A percentile compares a stretch with the other conserved stretches of the same genome.
Conservation (phyloP, 1,140 invertebrate genomes). For the Ganaspis sp. region DNA sequence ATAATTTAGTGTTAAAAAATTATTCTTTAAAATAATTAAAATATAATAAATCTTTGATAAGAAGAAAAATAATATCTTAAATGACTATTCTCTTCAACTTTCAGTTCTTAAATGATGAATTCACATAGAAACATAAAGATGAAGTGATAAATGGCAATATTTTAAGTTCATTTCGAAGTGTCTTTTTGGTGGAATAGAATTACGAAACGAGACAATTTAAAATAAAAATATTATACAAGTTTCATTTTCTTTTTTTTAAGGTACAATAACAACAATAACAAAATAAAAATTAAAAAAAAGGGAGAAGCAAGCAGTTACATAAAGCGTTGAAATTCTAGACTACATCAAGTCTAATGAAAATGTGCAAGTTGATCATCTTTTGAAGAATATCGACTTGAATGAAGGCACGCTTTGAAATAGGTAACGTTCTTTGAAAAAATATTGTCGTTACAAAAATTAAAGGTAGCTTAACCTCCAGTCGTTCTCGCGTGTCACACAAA, state of each 20-base stretch:
- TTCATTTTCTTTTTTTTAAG: not conserved
- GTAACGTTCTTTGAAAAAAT: slow-evolving; percentile 52
- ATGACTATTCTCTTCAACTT: slow-evolving; percentile 50
- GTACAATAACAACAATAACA: not conserved
- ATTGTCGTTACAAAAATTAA: slow-evolving; percentile 50
- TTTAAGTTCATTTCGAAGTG: not conserved
- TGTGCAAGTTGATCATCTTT: slow-evolving; percentile 52
- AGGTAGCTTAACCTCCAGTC: slow-evolving; percentile 35
- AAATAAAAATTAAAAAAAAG: not conserved
- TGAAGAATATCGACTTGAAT: slow-evolving; percentile 61
- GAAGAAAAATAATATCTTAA: slow-evolving; percentile 54
- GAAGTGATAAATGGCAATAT: not conserved
- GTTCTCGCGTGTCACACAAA: slow-evolving; percentile 17
- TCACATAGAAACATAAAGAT: not conserved
- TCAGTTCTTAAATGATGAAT: slow-evolving; percentile 28
- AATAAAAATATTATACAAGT: not conserved
- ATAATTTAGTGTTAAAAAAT: slow-evolving; percentile 61
- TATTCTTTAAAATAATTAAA: slow-evolving; percentile 45
- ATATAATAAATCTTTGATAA: slow-evolving; percentile 67
- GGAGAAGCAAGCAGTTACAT: not conserved
- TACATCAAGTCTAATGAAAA: slow-evolving; percentile 34
- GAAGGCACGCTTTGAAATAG: slow-evolving; percentile 67
- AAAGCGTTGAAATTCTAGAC: slow-evolving; percentile 35
- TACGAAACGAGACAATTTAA: too few relatives aligned
- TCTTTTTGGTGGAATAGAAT: too few relatives aligned